These are phyloP conservation scores for Rutpela maculata DNA, from an alignment of 2,888 invertebrate genomes.

Conservation along the genomic window DNA sequence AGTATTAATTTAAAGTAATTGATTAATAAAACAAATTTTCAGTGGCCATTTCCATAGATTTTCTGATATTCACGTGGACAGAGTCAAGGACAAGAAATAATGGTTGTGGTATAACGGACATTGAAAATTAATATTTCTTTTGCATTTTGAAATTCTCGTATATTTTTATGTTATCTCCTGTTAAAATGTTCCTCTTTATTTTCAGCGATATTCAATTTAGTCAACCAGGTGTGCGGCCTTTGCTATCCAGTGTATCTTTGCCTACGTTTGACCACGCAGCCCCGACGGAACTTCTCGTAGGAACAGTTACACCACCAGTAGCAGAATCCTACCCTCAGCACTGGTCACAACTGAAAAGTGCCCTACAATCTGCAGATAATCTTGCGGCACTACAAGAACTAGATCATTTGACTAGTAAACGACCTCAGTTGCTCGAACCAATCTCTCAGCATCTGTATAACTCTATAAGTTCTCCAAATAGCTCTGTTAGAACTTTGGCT, in stretches of 20 bases:
- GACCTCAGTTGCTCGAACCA: conserved; percentile 81
- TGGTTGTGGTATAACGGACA: background rate
- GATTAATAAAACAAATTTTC: no score
- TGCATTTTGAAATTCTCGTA: background rate
- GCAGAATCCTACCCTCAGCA: conserved; percentile 73
- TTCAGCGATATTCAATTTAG: conserved; percentile 77
- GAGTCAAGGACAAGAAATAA: background rate
- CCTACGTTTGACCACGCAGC: conserved; percentile 75
- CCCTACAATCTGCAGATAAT: conserved; percentile 75
- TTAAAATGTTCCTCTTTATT: conserved; percentile 46
- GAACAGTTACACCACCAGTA: conserved; percentile 73
- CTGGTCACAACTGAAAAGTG: conserved; percentile 75
- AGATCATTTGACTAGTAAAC: conserved; percentile 82
- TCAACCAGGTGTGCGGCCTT: conserved; percentile 77
- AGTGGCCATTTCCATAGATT: no score
- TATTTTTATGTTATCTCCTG: background rate
- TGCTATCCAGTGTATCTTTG: conserved; percentile 80
- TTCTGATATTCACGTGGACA: background rate
- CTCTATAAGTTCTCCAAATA: conserved; percentile 79
- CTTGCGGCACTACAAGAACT: conserved; percentile 83
- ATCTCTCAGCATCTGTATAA: conserved; percentile 81
- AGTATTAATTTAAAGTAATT: no score
- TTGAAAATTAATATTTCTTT: background rate
- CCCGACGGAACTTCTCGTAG: conserved; percentile 75
- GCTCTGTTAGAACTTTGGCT: conserved; percentile 82